Evolutionary conservation across 1,140 invertebrate genomes (phyloP).

Genomic region (Drosophila mayri): DNA sequence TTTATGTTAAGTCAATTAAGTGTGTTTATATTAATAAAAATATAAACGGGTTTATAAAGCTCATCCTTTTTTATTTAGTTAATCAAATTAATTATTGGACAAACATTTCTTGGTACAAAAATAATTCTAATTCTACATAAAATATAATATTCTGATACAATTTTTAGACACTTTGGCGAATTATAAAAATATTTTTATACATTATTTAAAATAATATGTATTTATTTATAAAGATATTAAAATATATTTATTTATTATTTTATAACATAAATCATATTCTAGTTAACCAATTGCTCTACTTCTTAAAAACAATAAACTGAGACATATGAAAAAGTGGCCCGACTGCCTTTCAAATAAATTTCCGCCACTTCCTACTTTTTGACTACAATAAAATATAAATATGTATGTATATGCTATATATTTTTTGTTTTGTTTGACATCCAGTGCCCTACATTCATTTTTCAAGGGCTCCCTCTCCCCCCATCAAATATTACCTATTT

Average conservation of each 20-base stretch:
- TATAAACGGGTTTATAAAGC: background rate
- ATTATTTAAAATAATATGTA: no score
- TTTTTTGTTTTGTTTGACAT: slow-evolving; percentile 4
- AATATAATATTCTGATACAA: background rate
- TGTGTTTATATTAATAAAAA: background rate
- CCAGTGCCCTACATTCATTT: slow-evolving; percentile 37
- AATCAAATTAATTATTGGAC: background rate
- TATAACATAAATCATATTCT: background rate
- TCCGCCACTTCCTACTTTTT: slow-evolving; percentile 14
- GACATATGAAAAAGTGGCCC: background rate
- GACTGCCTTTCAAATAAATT: slow-evolving; percentile 3
- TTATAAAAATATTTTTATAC: no score
- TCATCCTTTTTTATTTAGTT: no score
- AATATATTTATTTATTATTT: background rate
- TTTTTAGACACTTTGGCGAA: background rate
- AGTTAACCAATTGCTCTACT: background rate
- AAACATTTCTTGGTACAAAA: background rate
- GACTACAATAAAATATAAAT: background rate
- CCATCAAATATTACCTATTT: slow-evolving; percentile 4
- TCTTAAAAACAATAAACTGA: background rate
- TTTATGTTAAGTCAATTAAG: background rate
- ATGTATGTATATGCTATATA: background rate
- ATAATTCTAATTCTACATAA: no score
- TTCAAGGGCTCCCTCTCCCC: slow-evolving; percentile 21
- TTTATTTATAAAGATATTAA: background rate